Evolutionary conservation across 1,140 invertebrate genomes (phyloP), one percentile per base, ranked within the genome.

Genomic region (Chironomus tepperi): DNA sequence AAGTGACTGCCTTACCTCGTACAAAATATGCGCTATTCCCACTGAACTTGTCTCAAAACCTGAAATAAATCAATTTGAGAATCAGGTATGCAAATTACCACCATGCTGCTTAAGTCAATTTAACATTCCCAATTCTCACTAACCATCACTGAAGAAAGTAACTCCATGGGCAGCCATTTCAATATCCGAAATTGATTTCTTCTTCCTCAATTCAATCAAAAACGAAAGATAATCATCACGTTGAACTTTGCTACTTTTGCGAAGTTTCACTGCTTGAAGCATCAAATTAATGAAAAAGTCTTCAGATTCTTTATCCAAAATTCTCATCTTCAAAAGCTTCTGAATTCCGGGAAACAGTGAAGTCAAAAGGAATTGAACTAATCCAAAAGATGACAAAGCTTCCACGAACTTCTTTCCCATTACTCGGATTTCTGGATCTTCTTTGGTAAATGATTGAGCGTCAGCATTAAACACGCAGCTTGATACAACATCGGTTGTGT

Each of bases 401-500:
- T 74, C 77, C 77, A 78, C 80, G 64, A 80, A 77, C 57, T 19
- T 76, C 24, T 57, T 75, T 65, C 75, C 81, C 75, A 77, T 78
- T 78, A 74, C 77, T 73, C 3, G 78, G 74, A 75, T 82, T 77
- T 6, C 78, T 77, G 73, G 80, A 43, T 2, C 77, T 76, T 2
- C 18, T 10, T 2, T 74, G 42, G 34, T 76, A 78, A 77, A 84
- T 76, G 75, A 79, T 79, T 75, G 78, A 42, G 19, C 82, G 24
- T 83, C 79, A n/a, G 86, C 78, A 8, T 84, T 85, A 75, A 87
- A 79, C 0, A 83, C 85, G 12, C 82, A 82, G 73, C 79, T 83
- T 3, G 84, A 81, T 6, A 86, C 82, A 18, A 84, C 81, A 42
- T 86, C 85, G 0, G 82, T 82, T 1, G 85, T 86, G 73, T 81